Percentiles rank a stretch among this genome's conserved stretches.
Conservation (phyloP, 2,888 invertebrate genomes). For the Nipponacmea schrenckii region DNA sequence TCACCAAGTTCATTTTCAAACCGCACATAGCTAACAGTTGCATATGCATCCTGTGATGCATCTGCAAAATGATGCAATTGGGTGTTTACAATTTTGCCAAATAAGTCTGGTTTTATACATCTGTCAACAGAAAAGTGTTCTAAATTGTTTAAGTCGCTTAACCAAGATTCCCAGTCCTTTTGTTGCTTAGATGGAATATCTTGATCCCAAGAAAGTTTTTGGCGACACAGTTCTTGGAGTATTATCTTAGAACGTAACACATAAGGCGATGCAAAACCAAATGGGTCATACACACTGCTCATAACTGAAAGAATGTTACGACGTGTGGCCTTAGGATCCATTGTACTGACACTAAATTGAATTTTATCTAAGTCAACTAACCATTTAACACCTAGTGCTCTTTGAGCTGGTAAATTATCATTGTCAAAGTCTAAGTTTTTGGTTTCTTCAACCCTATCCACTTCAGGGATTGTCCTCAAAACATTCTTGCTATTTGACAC, state of each 20-base stretch:
- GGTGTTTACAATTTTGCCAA: not conserved
- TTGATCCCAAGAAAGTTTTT: conserved; percentile 11
- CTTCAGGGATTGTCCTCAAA: conserved; percentile 27
- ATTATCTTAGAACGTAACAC: too few relatives aligned
- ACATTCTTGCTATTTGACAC: conserved; percentile 29
- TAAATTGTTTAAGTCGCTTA: conserved; percentile 6
- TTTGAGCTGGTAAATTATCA: conserved; percentile 25
- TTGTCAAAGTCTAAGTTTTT: conserved; percentile 14
- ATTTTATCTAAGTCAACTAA: conserved; percentile 14
- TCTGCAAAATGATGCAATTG: conserved; percentile 17
- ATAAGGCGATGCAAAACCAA: too few relatives aligned
- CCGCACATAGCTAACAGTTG: conserved; percentile 10
- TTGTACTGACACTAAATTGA: conserved; percentile 10
- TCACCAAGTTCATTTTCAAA: not conserved
- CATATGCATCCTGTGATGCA: not conserved
- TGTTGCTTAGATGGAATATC: not conserved
- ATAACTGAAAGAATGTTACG: too few relatives aligned
- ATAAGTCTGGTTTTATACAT: not conserved
- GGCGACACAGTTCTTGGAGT: conserved; percentile 7
- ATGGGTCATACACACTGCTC: too few relatives aligned
- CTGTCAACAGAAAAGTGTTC: not conserved
- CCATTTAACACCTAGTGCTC: conserved; percentile 27
- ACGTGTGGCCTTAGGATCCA: conserved; percentile 3
- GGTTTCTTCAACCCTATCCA: conserved; percentile 25
- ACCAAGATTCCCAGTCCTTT: conserved; percentile 11